Conservation (phyloP, 1,140 invertebrate species). For the Platyscapa corneri region DNA sequence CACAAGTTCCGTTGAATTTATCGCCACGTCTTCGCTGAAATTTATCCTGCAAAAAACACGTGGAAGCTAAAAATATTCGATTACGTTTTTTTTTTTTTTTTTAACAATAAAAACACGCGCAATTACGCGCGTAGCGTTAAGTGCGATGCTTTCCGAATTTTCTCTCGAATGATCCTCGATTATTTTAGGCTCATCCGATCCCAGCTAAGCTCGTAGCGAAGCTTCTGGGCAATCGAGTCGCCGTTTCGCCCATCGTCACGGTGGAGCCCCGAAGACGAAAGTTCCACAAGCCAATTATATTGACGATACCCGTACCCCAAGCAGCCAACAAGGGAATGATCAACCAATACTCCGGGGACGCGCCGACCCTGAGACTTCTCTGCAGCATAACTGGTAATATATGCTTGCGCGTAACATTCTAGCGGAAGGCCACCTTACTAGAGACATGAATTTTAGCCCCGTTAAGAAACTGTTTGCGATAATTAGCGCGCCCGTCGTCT, state of each 20-base stretch:
- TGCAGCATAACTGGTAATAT: conserved; percentile 94
- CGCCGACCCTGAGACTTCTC: conserved; percentile 87
- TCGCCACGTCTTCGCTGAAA: too few species aligned
- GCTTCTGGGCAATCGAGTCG: conserved; percentile 91
- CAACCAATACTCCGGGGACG: conserved; percentile 88
- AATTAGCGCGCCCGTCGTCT: not conserved
- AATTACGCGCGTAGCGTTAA: too few species aligned
- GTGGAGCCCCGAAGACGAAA: conserved; percentile 95
- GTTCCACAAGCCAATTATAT: conserved; percentile 97
- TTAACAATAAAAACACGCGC: too few species aligned
- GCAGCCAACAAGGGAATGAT: conserved; percentile 91
- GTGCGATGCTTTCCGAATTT: too few species aligned
- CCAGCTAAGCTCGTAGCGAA: conserved; percentile 87
- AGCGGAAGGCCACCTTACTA: conserved; percentile 23
- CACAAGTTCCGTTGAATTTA: too few species aligned
- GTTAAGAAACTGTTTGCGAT: not conserved
- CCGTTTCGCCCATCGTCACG: conserved; percentile 96
- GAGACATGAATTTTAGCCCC: not conserved
- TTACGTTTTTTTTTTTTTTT: too few species aligned
- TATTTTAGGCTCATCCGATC: conserved; percentile 96
- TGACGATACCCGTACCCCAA: conserved; percentile 95
- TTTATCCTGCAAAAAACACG: not conserved
- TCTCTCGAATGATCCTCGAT: too few species aligned
- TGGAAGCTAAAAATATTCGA: not conserved
- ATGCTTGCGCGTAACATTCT: conserved; percentile 65